Conservation (phyloP, 2,797 vertebrate genomes). For the Sebastes diploproa region DNA sequence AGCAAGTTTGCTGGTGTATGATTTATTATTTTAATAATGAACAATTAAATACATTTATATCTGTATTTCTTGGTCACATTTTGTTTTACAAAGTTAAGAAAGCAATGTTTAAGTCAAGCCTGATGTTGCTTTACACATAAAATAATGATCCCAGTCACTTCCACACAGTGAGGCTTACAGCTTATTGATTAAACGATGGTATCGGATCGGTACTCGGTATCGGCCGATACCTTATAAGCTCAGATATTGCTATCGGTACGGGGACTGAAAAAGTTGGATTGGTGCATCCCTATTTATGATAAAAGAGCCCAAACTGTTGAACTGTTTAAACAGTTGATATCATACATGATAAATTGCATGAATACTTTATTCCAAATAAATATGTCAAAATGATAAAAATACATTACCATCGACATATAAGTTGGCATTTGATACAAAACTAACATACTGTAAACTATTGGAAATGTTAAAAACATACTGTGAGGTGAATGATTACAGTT, state of each 20-base stretch:
- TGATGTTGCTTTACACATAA: too few relatives aligned
- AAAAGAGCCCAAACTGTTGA: neutral
- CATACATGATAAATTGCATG: neutral
- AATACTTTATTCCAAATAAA: conserved; percentile 7
- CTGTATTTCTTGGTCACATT: too few relatives aligned
- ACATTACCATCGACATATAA: neutral
- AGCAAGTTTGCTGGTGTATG: too few relatives aligned
- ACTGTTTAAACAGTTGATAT: neutral
- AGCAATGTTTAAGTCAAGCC: too few relatives aligned
- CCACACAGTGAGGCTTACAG: too few relatives aligned
- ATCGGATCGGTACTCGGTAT: accelerated
- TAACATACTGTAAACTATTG: neutral
- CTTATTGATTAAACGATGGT: too few relatives aligned
- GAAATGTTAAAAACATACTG: neutral
- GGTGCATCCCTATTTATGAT: neutral
- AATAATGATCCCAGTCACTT: too few relatives aligned
- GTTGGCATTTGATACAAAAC: neutral
- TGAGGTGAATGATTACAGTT: neutral
- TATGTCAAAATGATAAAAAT: neutral
- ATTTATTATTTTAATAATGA: too few relatives aligned
- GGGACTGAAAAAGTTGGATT: too few relatives aligned
- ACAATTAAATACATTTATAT: too few relatives aligned
- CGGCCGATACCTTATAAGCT: too few relatives aligned
- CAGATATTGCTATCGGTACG: accelerated
- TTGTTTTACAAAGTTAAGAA: too few relatives aligned